phyloP scores from a whole-genome alignment of 2,888 invertebrate species.

The Brachycybe producta region DNA sequence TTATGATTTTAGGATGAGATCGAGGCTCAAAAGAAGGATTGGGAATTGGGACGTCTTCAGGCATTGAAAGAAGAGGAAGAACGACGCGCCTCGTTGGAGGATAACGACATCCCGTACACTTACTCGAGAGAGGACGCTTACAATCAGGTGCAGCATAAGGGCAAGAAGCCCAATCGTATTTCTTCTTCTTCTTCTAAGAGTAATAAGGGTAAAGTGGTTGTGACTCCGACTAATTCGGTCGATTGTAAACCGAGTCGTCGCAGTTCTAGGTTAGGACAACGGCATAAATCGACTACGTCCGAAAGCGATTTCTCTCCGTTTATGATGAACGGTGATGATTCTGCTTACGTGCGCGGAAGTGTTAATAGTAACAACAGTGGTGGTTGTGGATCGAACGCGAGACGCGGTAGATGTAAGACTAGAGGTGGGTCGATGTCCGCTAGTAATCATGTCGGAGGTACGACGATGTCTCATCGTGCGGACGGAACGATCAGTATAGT shows the following conservation, averaged over 20 bases:
- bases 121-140: conserved; percentile 63
- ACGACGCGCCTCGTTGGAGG: conserved; percentile 34
- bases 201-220: not conserved
- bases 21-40: conserved; percentile 69
- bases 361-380: too few species aligned
- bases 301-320: not conserved
- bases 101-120: conserved; percentile 50
- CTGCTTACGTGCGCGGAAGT: not conserved
- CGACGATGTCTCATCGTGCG: not conserved
- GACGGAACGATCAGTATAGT: not conserved
- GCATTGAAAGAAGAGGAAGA: conserved; percentile 40
- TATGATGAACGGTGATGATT: not conserved
- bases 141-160: conserved; percentile 71
- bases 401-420: not conserved
- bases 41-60: conserved; percentile 61
- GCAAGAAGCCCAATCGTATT: not conserved
- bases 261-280: not conserved
- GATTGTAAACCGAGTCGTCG: not conserved
- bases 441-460: not conserved
- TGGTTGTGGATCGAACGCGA: too few species aligned
- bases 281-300: not conserved
- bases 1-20: conserved; percentile 46
- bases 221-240: not conserved
- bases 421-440: not conserved
- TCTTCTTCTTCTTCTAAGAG: too few species aligned